Evolutionary conservation across 1,140 invertebrate species (phyloP).

Genomic region (Diabrotica virgifera): DNA sequence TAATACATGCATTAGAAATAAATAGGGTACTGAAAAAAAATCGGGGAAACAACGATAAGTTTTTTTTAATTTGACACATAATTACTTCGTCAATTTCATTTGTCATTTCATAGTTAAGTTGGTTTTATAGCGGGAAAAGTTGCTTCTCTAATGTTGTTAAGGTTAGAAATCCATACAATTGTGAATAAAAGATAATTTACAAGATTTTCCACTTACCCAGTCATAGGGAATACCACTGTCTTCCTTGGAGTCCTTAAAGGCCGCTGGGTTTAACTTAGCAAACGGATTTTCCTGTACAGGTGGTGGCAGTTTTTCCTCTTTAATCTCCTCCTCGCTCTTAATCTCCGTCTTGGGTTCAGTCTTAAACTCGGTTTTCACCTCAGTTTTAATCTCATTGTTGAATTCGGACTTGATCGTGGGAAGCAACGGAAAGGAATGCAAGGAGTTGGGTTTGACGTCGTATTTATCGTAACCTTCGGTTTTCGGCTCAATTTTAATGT

Average conservation of each 20-base stretch:
- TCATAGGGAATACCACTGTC: constrained; percentile 80
- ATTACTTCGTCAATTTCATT: too few species aligned
- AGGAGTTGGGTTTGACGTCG: constrained; percentile 42
- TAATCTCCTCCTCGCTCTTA: constrained; percentile 44
- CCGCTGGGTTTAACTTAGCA: constrained; percentile 34
- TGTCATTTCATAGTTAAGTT: too few species aligned
- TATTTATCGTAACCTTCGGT: constrained; percentile 39
- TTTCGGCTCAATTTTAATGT: constrained; percentile 46
- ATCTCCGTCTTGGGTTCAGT: constrained; percentile 26
- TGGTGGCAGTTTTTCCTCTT: constrained; percentile 43
- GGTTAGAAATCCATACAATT: too few species aligned
- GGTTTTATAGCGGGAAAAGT: too few species aligned
- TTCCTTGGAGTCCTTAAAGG: constrained; percentile 53
- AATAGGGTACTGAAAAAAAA: too few species aligned
- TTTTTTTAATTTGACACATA: too few species aligned
- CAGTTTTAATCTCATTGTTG: constrained; percentile 19
- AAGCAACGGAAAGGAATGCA: neutral
- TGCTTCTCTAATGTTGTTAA: too few species aligned
- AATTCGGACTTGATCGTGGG: constrained; percentile 40
- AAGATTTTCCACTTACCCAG: constrained; percentile 56
- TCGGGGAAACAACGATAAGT: too few species aligned
- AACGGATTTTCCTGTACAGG: constrained; percentile 51
- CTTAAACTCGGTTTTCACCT: constrained; percentile 25
- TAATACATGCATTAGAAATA: too few species aligned
- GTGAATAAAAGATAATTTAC: too few species aligned